Percentiles rank a stretch among this genome's conserved stretches.
phyloP scores from a whole-genome alignment of 2,888 invertebrate genomes.

The Pyrocoelia pectoralis region DNA sequence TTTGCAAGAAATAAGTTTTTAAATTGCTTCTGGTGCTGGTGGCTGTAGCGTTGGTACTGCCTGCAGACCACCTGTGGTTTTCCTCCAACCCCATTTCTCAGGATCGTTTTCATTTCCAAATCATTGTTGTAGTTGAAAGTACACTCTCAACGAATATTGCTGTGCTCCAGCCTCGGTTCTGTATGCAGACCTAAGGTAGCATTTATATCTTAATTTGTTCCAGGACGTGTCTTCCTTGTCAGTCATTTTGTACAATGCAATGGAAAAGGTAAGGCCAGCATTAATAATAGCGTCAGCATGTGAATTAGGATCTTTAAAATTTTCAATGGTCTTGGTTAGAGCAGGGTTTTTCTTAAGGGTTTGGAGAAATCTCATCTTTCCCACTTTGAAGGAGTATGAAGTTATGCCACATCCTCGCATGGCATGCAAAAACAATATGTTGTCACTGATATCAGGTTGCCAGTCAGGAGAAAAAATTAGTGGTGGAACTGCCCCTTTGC shows the following conservation, averaged over 20 bases:
- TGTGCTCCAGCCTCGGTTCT: neutral
- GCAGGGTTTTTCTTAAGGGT: too few species aligned
- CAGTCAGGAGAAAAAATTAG: conserved; percentile 16
- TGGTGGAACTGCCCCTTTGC: conserved; percentile 9
- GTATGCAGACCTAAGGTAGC: neutral
- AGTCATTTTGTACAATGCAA: neutral
- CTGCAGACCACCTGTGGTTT: too few species aligned
- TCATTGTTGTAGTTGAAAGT: conserved; percentile 8
- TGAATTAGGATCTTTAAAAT: neutral
- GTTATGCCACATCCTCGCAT: conserved; percentile 12
- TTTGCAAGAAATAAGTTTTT: too few species aligned
- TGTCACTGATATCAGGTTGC: conserved; percentile 15
- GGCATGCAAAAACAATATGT: conserved; percentile 19
- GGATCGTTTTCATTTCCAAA: neutral
- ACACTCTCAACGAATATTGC: neutral
- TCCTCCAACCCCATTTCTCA: too few species aligned
- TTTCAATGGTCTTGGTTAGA: conserved; percentile 1
- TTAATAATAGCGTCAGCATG: neutral
- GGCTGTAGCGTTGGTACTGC: neutral
- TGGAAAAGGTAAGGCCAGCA: neutral
- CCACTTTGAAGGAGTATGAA: conserved; percentile 5
- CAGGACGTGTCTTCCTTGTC: neutral
- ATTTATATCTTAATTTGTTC: too few species aligned
- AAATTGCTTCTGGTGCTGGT: neutral
- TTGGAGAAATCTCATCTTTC: too few species aligned